Evolutionary conservation across 2,888 invertebrate species (phyloP).

Genomic region (Monopis laevigella): DNA sequence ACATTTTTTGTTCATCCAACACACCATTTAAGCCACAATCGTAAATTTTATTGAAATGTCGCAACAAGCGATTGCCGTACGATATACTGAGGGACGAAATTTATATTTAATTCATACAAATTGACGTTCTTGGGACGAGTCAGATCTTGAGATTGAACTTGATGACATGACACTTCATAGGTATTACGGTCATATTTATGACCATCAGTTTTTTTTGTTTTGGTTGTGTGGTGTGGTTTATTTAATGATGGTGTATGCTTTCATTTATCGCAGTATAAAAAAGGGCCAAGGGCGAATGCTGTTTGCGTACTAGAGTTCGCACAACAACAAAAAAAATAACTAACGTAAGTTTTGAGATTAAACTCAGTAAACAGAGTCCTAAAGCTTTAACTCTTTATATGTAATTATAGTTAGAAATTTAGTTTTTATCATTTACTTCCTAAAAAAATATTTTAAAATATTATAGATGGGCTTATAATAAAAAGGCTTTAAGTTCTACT

Average conservation of each 20-base stretch:
- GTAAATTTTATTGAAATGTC: constrained; percentile 68
- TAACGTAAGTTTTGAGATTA: too few species aligned
- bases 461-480: not conserved
- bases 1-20: constrained; percentile 57
- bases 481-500: too few species aligned
- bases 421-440: not conserved
- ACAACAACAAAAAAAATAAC: too few species aligned
- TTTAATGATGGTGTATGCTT: too few species aligned
- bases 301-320: too few species aligned
- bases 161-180: not conserved
- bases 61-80: constrained; percentile 59
- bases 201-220: too few species aligned
- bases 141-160: constrained; percentile 1
- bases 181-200: too few species aligned
- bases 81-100: constrained; percentile 63
- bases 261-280: too few species aligned
- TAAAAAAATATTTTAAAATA: not conserved
- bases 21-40: constrained; percentile 65
- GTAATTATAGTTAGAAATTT: not conserved
- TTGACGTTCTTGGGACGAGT: constrained; percentile 55
- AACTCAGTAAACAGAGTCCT: too few species aligned
- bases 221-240: too few species aligned
- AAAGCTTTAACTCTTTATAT: too few species aligned
- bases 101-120: constrained; percentile 67
- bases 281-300: too few species aligned